A percentile compares a stretch with the other conserved stretches of the same genome.
Conservation (phyloP, 92 coral and sea anemone species). For the Pocillopora grandis region DNA sequence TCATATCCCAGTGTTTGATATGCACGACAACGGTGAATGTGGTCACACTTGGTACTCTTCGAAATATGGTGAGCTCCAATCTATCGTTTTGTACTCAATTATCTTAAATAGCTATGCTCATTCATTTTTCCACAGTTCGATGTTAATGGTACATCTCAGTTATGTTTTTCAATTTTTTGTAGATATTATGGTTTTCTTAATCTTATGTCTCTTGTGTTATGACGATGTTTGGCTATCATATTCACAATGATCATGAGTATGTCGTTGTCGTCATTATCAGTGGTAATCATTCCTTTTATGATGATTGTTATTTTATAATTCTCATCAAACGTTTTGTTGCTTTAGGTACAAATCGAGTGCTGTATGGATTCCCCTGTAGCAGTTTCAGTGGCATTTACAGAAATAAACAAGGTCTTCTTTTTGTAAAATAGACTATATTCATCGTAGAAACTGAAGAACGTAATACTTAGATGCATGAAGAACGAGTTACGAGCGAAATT, state of each 20-base stretch:
- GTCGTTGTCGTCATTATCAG: too few species aligned
- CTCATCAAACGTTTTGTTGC: too few species aligned
- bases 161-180: too few species aligned
- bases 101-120: not conserved
- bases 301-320: too few species aligned
- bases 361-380: not conserved
- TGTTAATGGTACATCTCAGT: too few species aligned
- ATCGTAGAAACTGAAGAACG: not conserved
- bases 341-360: not conserved
- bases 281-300: too few species aligned
- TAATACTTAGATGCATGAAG: too few species aligned
- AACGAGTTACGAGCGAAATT: not conserved
- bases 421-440: not conserved
- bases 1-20: not conserved
- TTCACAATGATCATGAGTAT: too few species aligned
- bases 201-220: too few species aligned
- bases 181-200: too few species aligned
- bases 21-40: slow-evolving; percentile 1
- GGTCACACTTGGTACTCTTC: not conserved
- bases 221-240: too few species aligned
- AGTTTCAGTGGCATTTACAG: not conserved
- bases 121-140: too few species aligned
- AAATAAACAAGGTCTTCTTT: not conserved
- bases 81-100: not conserved
- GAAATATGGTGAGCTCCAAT: not conserved